Evolutionary conservation across 92 coral and sea anemone species (phyloP).

Genomic region (Zoanthus sansibaricus): DNA sequence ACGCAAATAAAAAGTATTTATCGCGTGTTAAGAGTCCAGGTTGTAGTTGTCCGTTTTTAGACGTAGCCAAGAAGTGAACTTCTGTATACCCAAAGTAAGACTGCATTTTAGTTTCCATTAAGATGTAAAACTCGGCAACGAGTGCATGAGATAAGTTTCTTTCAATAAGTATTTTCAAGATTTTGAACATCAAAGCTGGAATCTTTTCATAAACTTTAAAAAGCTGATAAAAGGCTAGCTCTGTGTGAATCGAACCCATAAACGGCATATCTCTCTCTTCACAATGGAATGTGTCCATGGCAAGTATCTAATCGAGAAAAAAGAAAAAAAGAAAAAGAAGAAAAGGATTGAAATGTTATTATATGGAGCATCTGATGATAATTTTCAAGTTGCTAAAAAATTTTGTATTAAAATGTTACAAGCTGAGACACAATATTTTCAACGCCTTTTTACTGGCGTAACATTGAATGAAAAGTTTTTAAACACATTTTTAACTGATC

Average conservation of each 20-base stretch:
- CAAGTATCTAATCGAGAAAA: not conserved
- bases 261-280: not conserved
- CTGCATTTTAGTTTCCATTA: not conserved
- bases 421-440: slow-evolving; percentile 3
- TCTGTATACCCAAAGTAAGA: not conserved
- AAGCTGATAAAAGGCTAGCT: not conserved
- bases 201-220: not conserved
- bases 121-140: not conserved
- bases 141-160: not conserved
- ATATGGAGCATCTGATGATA: not conserved
- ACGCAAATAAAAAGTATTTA: not conserved
- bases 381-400: not conserved
- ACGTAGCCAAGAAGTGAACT: not conserved
- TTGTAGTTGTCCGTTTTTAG: not conserved
- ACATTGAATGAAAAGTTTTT: not conserved
- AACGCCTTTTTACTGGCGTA: not conserved
- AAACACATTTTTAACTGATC: not conserved
- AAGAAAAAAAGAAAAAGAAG: slow-evolving; percentile 1
- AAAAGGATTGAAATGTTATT: not conserved
- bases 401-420: slow-evolving; percentile 4
- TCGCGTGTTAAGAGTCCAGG: not conserved
- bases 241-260: slow-evolving; percentile 1
- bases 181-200: not conserved
- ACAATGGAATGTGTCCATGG: slow-evolving; percentile 11
- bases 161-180: not conserved